phyloP scores from a whole-genome alignment of 2,113 vertebrate genomes.

The Microtus oregoni region DNA sequence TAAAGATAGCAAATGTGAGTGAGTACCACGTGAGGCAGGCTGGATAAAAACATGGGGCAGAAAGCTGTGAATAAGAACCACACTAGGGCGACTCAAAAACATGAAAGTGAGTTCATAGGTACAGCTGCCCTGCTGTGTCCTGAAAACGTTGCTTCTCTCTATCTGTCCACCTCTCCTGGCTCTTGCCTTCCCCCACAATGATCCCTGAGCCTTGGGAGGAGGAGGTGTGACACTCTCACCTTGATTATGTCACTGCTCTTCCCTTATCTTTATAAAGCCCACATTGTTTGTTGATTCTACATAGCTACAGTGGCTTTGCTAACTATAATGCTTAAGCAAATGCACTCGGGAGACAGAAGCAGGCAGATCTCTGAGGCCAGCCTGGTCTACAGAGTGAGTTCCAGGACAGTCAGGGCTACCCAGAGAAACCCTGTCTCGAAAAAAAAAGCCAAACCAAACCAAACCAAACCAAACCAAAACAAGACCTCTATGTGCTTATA shows the following conservation, averaged over 20 bases:
- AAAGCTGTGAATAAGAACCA: not conserved
- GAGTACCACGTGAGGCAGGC: not conserved
- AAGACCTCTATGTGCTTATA: not conserved
- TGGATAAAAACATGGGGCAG: not conserved
- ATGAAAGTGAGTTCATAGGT: not conserved
- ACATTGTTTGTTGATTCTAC: constrained; percentile 22
- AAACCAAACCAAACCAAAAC: too few species aligned
- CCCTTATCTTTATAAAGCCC: constrained; percentile 19
- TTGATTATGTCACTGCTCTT: not conserved
- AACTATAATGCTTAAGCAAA: not conserved
- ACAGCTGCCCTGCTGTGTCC: not conserved
- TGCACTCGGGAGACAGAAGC: not conserved
- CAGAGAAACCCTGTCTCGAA: not conserved
- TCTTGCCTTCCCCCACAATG: not conserved
- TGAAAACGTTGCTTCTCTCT: not conserved
- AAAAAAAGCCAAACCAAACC: not conserved
- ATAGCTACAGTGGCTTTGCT: not conserved
- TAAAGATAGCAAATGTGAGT: not conserved
- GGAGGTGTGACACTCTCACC: not conserved
- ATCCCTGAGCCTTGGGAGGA: not conserved
- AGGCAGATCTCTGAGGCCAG: not conserved
- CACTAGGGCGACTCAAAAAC: not conserved
- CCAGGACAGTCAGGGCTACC: not conserved
- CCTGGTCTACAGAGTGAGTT: not conserved
- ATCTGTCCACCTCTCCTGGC: not conserved